Base-by-base conservation (phyloP, 2,797 vertebrate species). In the Acipenser oxyrinchus region DNA sequence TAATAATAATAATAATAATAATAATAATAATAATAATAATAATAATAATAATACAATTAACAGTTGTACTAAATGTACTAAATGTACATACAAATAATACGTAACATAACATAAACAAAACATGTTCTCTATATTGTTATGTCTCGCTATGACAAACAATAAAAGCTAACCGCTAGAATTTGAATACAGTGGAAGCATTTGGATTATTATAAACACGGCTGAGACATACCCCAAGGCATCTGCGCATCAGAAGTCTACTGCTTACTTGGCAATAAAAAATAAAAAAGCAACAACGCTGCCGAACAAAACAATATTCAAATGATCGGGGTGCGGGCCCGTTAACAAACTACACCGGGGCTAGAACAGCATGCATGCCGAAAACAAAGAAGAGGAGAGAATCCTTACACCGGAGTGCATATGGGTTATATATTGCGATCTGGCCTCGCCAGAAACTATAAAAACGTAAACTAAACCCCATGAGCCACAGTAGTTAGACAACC, bases 371-470 rank as follows among this genome's bases (percentile, higher is more conserved):
- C 23, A 37, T 37, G 23, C 23, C 23, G 23, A 37, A 37, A 37
- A 37, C 23, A 37, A 37, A 37, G 4, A 37, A 37, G 23, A 2
- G 23, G 4, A 37, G 23, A 37, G 23, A 37, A 37, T 2, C 23
- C 2, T 37, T 37, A 37, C 2, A 37, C 23, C 23, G 23, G 23
- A 37, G 2, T 48, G 4, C 13, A 53, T 23, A 63, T 13, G 60
- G n/a, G 49, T 13, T 37, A 57, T 10, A 53, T 67, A 51, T 59
- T 58, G 12, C 13, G 9, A 10, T 63, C 48, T 70, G 64, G 60
- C 69, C 48, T n/a, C 23, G 49, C 62, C 50, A 10, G 51, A 70
- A 66, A 70, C 55, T 60, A 51, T 60, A 51, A 67, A 69, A 62
- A 49, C 48, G 63, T 49, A 23, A 12, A 64, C 63, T 37, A 49